These are phyloP conservation scores for silkworm (Bombyx mori) DNA, from an alignment of 1,140 invertebrate genomes.

Conservation along the genomic window DNA sequence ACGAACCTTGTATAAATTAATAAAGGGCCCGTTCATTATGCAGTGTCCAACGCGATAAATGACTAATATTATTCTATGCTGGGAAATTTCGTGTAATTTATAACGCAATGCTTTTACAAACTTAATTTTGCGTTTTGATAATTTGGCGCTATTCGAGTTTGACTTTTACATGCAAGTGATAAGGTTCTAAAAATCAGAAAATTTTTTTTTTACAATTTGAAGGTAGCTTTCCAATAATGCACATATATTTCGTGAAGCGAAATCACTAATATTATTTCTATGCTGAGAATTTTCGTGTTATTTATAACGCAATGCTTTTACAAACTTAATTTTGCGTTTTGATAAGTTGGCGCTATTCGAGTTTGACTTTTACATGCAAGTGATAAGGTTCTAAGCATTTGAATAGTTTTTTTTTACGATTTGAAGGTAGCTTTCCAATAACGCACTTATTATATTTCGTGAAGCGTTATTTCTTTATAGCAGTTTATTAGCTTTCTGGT, in stretches of 20 bases:
- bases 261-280: conserved; percentile 35
- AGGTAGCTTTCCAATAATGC: too few species aligned
- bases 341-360: neutral
- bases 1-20: conserved; percentile 1
- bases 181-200: neutral
- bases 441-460: too few species aligned
- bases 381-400: neutral
- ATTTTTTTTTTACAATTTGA: too few species aligned
- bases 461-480: conserved; percentile 14
- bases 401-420: too few species aligned
- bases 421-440: too few species aligned
- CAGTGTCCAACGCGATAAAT: conserved; percentile 29
- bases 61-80: conserved; percentile 32
- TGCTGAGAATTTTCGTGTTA: conserved; percentile 25
- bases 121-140: conserved; percentile 4
- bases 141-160: neutral
- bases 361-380: neutral
- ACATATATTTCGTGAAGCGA: too few species aligned
- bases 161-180: neutral
- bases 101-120: conserved; percentile 18
- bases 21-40: neutral
- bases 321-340: conserved; percentile 8
- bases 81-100: conserved; percentile 27
- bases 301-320: conserved; percentile 25
- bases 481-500: conserved; percentile 20